Evolutionary conservation across 2,113 vertebrate species (phyloP), one percentile per base, ranked within the genome.

Genomic region (Eonycteris spelaea): DNA sequence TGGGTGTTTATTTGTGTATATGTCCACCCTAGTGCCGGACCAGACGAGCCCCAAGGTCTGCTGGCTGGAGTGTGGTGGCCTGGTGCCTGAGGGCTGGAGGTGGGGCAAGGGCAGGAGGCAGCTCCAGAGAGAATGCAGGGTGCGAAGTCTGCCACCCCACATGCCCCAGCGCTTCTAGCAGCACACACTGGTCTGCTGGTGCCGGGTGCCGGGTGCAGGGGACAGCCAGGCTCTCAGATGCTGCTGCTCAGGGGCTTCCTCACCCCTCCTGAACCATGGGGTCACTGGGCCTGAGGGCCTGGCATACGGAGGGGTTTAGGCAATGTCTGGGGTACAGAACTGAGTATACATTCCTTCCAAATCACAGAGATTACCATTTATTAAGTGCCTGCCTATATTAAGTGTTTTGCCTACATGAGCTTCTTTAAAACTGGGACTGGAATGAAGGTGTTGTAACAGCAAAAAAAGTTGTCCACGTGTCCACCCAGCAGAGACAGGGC

Each of bases 401-500:
- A 70, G 10, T 7, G 35, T 48, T 73, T 55, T 74, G 82, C 67
- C 77, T 59, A 26, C n/a, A n/a, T 1, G 3, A 71, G 38, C 61
- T n/a, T 73, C 43, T 88, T 78, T 86, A 85, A 93, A 90, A 65
- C 83, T 33, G 21, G 35, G 79, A 10, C 80, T 61, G 40, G 71
- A 84, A 48, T 61, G 71, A 57, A 77, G 21, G 61, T 24, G 43
- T 13, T 53, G 35, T 71, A 53, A 78, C 21, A 75, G 33, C 40
- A 61, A 48, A 90, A 90, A 57, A 83, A 7, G 7, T 33, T 59
- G 24, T 45, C 15, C 38, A 11, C 2, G 2, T 16, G 30, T 3
- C 55, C n/a, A 43, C 24, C 59, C 61, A 19, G 5, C 18, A 35
- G 51, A 73, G 38, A 40, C 12, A 38, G 30, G 57, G 78, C 40